A percentile compares a stretch with the other conserved stretches of the same genome.
Evolutionary conservation across 2,888 invertebrate species (phyloP).

Genomic region (Chloroclystis v-ata): DNA sequence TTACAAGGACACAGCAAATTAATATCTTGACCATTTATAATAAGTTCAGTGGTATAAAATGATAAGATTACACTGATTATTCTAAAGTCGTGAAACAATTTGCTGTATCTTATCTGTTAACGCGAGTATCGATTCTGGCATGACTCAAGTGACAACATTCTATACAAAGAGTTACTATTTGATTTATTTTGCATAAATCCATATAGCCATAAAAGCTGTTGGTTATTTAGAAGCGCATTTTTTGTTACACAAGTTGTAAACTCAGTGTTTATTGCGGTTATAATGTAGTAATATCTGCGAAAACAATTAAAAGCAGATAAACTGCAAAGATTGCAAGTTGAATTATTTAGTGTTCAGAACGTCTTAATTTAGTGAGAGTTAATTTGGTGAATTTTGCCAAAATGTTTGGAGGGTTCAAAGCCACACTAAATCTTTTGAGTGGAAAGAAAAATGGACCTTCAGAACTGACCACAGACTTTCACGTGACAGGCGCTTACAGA

Average conservation of each 20-base stretch:
- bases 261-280: no score
- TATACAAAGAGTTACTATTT: conserved; percentile 37
- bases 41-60: conserved; percentile 17
- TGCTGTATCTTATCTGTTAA: conserved; percentile 56
- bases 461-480: conserved; percentile 36
- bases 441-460: conserved; percentile 37
- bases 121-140: conserved; percentile 55
- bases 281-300: no score
- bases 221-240: background rate
- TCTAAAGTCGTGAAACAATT: conserved; percentile 41
- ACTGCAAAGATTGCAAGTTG: no score
- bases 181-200: conserved; percentile 18
- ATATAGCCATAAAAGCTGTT: background rate
- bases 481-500: conserved; percentile 57
- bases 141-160: conserved; percentile 44
- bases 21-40: background rate
- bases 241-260: background rate
- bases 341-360: no score
- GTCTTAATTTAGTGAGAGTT: no score
- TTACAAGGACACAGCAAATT: no score
- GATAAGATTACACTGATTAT: conserved; percentile 63
- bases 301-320: no score
- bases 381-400: conserved; percentile 19
- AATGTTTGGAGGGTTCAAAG: conserved; percentile 54
- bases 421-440: conserved; percentile 48